Base-by-base conservation (phyloP, 2,113 vertebrate genomes). In the Loxodonta africana region DNA sequence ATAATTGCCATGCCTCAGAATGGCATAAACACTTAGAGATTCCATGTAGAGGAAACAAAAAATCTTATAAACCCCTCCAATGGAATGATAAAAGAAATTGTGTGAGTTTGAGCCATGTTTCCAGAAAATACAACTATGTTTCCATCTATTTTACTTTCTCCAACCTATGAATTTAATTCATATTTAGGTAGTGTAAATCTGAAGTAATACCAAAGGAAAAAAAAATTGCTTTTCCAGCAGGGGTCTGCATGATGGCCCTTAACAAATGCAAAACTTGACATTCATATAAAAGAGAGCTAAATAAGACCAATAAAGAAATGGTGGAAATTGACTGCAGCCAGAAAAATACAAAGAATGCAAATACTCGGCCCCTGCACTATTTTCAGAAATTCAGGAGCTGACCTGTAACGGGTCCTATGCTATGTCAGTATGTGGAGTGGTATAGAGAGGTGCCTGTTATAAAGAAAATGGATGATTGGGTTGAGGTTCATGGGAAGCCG, bases 201-300 rank as follows among this genome's bases (percentile, higher is more conserved):
- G 67, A 92, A 97, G 83, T 83, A 89, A 95, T 95, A 97, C 97
- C 95, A 97, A 96, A 78, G 88, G 37, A 62, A 76, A 83, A 76
- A 83, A 76, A 97, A 91, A 96, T 62, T 97, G 96, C 85, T 95
- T 97, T 98, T 98, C 88, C 96, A 98, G 97, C 81, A 2, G 96
- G 94, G 97, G 92, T 97, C 96, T 96, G 89, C 71, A 97, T 97
- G 98, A 97, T 83, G 97, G 96, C 88, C 95, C 96, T 96, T 94
- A 96, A 97, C 96, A 98, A 98, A 98, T 98, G 98, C 97, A 98
- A 98, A 98, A 98, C 96, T 97, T 98, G 98, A 98, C 98, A 98
- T 99, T 98, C 95, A 97, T 98, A 94, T 97, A 94, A 97, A 98
- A 98, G 96, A 94, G 93, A 98, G 92, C 97, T 97, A 96, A 96